Percentiles rank a stretch among this genome's conserved stretches.
phyloP scores from a whole-genome alignment of 1,140 invertebrate genomes.

The Stegodyphus dumicola region DNA sequence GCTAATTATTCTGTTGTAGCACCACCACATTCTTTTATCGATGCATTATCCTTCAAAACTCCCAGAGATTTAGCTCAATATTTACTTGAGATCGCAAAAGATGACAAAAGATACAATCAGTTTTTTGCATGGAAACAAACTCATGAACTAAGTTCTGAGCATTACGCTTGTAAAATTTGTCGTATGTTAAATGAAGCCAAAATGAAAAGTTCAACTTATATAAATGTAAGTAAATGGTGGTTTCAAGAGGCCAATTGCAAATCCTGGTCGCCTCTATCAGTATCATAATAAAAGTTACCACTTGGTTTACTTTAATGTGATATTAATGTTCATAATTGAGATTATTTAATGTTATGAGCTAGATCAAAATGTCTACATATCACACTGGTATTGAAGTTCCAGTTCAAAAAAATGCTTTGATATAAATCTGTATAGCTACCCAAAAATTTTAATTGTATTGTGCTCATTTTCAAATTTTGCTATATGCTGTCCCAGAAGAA shows the following conservation, averaged over 20 bases:
- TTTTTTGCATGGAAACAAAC: conserved; percentile 66
- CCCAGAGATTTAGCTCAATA: conserved; percentile 64
- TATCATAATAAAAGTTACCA: too few relatives aligned
- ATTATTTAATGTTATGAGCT: too few relatives aligned
- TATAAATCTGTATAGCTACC: too few relatives aligned
- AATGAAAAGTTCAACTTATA: conserved; percentile 9
- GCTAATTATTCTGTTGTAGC: conserved; percentile 66
- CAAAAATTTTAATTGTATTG: too few relatives aligned
- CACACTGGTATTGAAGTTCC: too few relatives aligned
- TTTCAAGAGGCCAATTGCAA: conserved; percentile 50
- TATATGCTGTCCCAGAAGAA: too few relatives aligned
- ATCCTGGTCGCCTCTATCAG: conserved; percentile 7
- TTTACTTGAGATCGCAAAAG: conserved; percentile 62
- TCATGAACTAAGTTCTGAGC: conserved; percentile 27
- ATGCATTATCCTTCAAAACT: conserved; percentile 64
- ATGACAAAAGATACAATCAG: conserved; percentile 64
- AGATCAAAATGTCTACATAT: too few relatives aligned
- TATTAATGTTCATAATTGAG: too few relatives aligned
- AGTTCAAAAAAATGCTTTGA: too few relatives aligned
- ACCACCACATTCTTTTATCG: conserved; percentile 69
- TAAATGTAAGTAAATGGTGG: conserved; percentile 58
- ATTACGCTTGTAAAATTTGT: conserved; percentile 57
- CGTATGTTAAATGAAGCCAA: conserved; percentile 34
- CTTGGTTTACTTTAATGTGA: too few relatives aligned
- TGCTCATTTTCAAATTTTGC: too few relatives aligned